These are phyloP conservation scores for Polydrusus tereticollis DNA, from an alignment of 2,888 invertebrate species.

Conservation along the genomic window DNA sequence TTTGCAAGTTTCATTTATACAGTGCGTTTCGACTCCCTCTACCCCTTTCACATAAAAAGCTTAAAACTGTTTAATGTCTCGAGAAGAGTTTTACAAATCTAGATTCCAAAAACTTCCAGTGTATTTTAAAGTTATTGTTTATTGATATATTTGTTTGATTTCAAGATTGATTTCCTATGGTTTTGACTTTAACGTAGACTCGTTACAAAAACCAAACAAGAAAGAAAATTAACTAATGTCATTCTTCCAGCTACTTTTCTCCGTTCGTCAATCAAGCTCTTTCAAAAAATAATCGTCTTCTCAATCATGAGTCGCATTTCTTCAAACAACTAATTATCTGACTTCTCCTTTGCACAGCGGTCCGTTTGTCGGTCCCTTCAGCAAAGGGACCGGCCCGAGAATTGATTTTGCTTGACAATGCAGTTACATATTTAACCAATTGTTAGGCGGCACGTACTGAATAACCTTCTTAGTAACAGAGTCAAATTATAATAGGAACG, in stretches of 20 bases:
- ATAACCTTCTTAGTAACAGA: constrained; percentile 12
- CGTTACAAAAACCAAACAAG: too few species aligned
- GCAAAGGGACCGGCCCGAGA: constrained; percentile 16
- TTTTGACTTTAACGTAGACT: too few species aligned
- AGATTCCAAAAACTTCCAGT: too few species aligned
- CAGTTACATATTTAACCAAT: constrained; percentile 32
- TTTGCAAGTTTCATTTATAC: too few species aligned
- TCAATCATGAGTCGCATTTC: constrained; percentile 37
- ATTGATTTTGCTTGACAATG: constrained; percentile 39
- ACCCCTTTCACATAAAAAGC: too few species aligned
- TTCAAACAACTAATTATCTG: constrained; percentile 40
- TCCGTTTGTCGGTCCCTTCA: constrained; percentile 24
- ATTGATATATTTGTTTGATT: too few species aligned
- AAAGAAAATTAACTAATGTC: not conserved
- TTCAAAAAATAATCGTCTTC: not conserved
- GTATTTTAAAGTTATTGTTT: too few species aligned
- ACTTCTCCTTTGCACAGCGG: constrained; percentile 36
- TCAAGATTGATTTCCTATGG: too few species aligned
- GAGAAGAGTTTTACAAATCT: too few species aligned
- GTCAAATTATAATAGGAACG: not conserved
- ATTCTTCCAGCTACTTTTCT: not conserved
- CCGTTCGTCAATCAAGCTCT: constrained; percentile 18
- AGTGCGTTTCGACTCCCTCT: too few species aligned
- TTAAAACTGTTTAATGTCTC: too few species aligned
- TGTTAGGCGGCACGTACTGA: constrained; percentile 34